These are phyloP conservation scores for Aphelenchoides bicaudatus DNA, from an alignment of 2,888 invertebrate species.

Conservation along the genomic window DNA sequence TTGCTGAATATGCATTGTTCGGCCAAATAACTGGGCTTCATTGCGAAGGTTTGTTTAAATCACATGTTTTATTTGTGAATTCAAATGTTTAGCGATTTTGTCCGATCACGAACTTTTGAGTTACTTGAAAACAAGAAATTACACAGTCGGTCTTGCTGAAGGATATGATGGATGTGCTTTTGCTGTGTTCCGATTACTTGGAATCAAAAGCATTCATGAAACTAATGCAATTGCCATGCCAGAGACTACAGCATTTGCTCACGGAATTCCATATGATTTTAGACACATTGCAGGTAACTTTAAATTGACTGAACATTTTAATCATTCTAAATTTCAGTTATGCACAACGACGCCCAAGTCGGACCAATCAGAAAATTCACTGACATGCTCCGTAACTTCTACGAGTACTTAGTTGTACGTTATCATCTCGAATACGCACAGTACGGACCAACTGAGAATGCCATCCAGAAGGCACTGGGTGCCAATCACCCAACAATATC, in stretches of 20 bases:
- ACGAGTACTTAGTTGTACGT: constrained; percentile 10
- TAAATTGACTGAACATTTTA: neutral
- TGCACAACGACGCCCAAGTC: neutral
- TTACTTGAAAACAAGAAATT: neutral
- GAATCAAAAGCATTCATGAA: neutral
- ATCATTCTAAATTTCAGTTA: neutral
- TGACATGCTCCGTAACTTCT: neutral
- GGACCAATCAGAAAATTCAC: neutral
- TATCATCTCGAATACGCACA: no score
- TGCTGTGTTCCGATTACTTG: neutral
- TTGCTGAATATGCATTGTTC: no score
- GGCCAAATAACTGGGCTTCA: no score
- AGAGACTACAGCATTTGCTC: neutral
- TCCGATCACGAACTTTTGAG: neutral
- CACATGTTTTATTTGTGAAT: no score
- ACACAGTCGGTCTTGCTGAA: neutral
- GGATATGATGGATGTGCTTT: neutral
- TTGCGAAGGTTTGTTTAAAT: no score
- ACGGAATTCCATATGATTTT: constrained; percentile 4
- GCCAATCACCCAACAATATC: neutral
- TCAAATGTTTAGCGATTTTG: neutral
- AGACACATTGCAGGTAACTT: neutral
- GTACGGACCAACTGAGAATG: no score
- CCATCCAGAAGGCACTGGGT: neutral
- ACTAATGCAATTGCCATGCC: neutral